A percentile compares a stretch with the other conserved stretches of the same genome.
Conservation (phyloP, 2,797 vertebrate genomes). For the Neosilurus mollespiculum region DNA sequence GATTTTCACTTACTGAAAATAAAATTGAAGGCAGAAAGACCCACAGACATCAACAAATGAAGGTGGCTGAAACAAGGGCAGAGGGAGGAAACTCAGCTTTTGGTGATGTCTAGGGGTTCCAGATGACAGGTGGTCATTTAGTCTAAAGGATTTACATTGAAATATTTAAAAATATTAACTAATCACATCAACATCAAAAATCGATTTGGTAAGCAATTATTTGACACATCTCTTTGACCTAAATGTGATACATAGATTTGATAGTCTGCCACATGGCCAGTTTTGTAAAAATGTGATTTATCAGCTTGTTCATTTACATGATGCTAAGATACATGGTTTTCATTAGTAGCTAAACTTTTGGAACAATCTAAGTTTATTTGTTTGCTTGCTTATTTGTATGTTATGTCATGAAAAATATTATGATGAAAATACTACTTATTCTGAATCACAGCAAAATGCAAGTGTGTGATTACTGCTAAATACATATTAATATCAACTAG, state of each 20-base stretch:
- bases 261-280: neutral
- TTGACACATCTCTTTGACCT: neutral
- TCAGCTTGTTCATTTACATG: neutral
- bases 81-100: too few species aligned
- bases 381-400: neutral
- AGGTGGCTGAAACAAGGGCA: too few species aligned
- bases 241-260: neutral
- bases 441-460: neutral
- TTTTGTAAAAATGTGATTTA: neutral
- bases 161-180: too few species aligned
- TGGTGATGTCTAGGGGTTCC: too few species aligned
- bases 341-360: neutral
- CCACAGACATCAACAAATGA: too few species aligned
- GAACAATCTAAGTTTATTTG: neutral
- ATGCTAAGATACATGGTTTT: neutral
- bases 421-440: neutral
- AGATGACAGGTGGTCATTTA: too few species aligned
- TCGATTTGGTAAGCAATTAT: neutral
- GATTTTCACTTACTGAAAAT: too few species aligned
- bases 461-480: too few species aligned
- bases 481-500: neutral
- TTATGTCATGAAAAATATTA: neutral
- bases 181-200: neutral
- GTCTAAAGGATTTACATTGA: too few species aligned
- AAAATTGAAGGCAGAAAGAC: too few species aligned